Base-by-base conservation (phyloP, 2,113 vertebrate species). In the Halcyon senegalensis region DNA sequence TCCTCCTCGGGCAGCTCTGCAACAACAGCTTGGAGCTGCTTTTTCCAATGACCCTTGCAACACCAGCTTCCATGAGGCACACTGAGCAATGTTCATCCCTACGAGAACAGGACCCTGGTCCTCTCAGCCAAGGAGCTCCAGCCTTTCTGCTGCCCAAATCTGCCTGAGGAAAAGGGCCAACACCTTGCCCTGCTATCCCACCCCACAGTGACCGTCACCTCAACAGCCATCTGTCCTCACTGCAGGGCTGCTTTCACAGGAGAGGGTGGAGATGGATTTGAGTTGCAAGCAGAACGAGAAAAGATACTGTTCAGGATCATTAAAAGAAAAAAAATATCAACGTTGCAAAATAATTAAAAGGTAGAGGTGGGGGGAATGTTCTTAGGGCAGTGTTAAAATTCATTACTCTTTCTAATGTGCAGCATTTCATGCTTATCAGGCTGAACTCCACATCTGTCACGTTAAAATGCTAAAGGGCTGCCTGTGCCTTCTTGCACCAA, bases 341-440 rank as follows among this genome's bases (percentile, higher is more conserved):
- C 37, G 51, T 79, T 76, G 44, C n/a, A 87, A 93, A 90, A 82
- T 81, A 88, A 94, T 87, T 60, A 85, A 89, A 89, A 80, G 60
- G 20, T 82, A 84, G 21, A 13, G 44, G 33, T 1, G 7, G 30
- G 44, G 60, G 9, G 13, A 77, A 88, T 43, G 68, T 37, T 94
- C 80, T 77, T 28, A 41, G 41, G 64, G 73, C 64, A 69, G 43
- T 3, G 43, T 87, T 91, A 89, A 87, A 93, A 95, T 84, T 88
- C 76, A 93, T 92, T 74, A 89, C 33, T 33, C 37, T 43, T n/a
- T 68, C 33, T 85, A 74, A 90, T 83, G 67, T 90, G 39, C 79
- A 85, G 16, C 51, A 87, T 89, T 89, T 94, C 91, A 77, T 13
- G 84, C 91, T 90, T 80, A 41, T 39, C 9, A 41, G 84, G 62